Evolutionary conservation across 2,888 invertebrate genomes (phyloP), one percentile per base, ranked within the genome.

Genomic region (Brenthis ino): DNA sequence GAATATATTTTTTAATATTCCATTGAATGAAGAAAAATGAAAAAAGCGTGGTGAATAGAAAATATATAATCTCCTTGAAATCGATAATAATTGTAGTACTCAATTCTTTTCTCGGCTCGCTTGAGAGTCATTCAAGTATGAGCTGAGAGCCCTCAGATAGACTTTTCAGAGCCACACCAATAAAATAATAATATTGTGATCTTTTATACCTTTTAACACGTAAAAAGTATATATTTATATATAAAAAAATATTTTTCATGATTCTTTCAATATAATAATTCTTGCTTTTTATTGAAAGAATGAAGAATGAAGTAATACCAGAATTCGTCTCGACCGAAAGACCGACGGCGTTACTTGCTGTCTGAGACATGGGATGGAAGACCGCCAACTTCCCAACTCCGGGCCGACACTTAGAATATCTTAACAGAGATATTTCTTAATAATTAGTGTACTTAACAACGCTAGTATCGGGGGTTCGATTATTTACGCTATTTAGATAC

Each of bases 71-170:
- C 28, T 28, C n/a, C n/a, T 57, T 16, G 63, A 72, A 65, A 73
- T 76, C 74, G 73, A 74, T 72, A 67, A 71, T 71, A 68, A 72
- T 48, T 64, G 77, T 76, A 75, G 75, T 73, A 71, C 61, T 70
- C 69, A 67, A 69, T 73, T 74, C 69, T 70, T 68, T 72, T 56
- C 74, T 73, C n/a, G n/a, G 16, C 11, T 50, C 57, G 61, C 68
- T 69, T 70, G 61, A 80, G 78, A 51, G 73, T 70, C 75, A 72
- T 77, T 74, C 66, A 70, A 68, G 66, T 65, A 69, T 69, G 68
- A 75, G 69, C 74, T 69, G 67, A 77, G 77, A 33, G 74, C 43
- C 71, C 65, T 77, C 76, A 51, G 8, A 16, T 55, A 68, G 57
- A 76, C 73, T 72, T 76, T 76, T 76, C 72, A 71, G 68, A 64